A percentile compares a stretch with the other conserved stretches of the same genome.
Conservation (phyloP, 2,797 vertebrate species). For the Gallinago nigripennis region DNA sequence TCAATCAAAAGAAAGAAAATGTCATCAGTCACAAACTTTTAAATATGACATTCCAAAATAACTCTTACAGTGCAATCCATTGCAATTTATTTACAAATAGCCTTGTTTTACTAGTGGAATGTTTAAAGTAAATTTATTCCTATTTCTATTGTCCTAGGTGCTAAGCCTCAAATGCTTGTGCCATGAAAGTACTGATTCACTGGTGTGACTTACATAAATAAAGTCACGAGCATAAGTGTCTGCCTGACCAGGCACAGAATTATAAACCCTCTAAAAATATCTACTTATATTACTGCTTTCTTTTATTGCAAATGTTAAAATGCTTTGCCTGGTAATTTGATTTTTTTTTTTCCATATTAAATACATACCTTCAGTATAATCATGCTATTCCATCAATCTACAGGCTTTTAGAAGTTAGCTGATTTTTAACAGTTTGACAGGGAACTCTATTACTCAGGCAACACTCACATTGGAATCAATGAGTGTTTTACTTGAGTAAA, state of each 20-base stretch:
- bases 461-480: conserved; percentile 35
- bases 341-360: conserved; percentile 15
- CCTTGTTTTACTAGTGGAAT: background rate
- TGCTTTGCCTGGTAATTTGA: background rate
- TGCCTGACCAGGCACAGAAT: background rate
- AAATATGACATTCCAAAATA: background rate
- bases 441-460: conserved; percentile 52
- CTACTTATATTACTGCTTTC: background rate
- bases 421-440: conserved; percentile 52
- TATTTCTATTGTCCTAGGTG: conserved; percentile 1
- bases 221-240: background rate
- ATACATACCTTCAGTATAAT: conserved; percentile 1
- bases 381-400: background rate
- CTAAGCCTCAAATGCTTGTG: conserved; percentile 9
- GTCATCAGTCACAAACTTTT: background rate
- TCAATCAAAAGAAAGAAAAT: conserved; percentile 34
- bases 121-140: background rate
- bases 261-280: background rate
- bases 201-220: background rate
- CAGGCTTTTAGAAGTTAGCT: conserved; percentile 29
- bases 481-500: conserved; percentile 43
- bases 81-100: background rate
- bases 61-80: background rate
- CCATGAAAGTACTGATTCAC: background rate
- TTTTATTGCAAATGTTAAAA: conserved; percentile 28